Percentiles rank a stretch among this genome's conserved stretches.
Conservation (phyloP, 2,888 invertebrate genomes). For the Pristionchus exspectatus region DNA sequence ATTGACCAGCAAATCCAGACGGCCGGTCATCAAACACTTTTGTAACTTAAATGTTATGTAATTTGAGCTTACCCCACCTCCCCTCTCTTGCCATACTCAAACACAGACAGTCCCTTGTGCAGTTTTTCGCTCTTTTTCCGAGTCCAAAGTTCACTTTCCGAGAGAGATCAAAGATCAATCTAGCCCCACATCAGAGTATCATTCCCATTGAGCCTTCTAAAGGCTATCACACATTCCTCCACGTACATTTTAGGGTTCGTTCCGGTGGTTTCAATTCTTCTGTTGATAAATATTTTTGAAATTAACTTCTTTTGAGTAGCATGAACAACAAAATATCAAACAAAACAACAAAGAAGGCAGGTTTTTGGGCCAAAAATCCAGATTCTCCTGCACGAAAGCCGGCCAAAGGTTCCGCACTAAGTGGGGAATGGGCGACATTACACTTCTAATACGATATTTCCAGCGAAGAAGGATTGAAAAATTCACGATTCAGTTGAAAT, state of each 20-base stretch:
- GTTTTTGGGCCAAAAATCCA: too few species aligned
- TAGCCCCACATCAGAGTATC: background rate
- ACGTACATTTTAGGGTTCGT: constrained; percentile 5
- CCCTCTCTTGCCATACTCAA: background rate
- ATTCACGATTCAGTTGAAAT: too few species aligned
- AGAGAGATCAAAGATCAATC: constrained; percentile 38
- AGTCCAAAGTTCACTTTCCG: constrained; percentile 3
- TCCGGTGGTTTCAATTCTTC: constrained; percentile 33
- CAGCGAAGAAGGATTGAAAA: too few species aligned
- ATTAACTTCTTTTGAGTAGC: background rate
- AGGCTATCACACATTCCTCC: background rate
- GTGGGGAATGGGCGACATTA: too few species aligned
- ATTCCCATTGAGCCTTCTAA: background rate
- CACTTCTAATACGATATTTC: too few species aligned
- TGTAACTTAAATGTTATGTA: background rate
- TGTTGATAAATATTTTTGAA: constrained; percentile 30
- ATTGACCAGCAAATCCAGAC: too few species aligned
- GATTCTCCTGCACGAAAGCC: background rate
- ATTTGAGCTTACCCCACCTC: background rate
- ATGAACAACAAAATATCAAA: too few species aligned
- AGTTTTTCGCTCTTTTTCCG: background rate
- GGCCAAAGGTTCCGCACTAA: constrained; percentile 38
- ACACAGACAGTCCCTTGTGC: background rate
- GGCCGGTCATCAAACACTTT: background rate
- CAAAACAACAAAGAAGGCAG: too few species aligned